Evolutionary conservation across 2,113 vertebrate species (phyloP).

Genomic region (Bos javanicus): DNA sequence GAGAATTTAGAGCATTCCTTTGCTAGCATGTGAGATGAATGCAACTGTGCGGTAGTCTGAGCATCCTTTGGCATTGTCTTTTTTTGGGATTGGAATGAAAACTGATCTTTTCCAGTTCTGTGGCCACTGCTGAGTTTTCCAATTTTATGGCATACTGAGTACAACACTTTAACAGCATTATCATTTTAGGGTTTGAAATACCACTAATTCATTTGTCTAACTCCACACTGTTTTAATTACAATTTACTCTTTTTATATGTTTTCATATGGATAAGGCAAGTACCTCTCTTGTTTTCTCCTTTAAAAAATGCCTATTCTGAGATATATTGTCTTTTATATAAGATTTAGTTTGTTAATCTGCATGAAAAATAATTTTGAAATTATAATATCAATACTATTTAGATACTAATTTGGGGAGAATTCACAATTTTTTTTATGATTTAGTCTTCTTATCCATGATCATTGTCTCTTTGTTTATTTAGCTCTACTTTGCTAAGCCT

Average conservation of each 20-base stretch:
- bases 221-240: not conserved
- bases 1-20: not conserved
- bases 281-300: not conserved
- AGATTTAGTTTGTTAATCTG: not conserved
- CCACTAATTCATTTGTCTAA: not conserved
- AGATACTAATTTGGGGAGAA: not conserved
- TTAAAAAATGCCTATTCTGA: not conserved
- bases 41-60: fast-evolving
- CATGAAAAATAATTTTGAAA: not conserved
- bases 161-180: not conserved
- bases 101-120: not conserved
- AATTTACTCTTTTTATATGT: not conserved
- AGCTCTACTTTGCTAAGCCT: not conserved
- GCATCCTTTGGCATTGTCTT: not conserved
- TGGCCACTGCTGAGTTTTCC: not conserved
- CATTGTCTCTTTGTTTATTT: not conserved
- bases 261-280: not conserved
- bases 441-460: not conserved
- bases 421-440: not conserved
- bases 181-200: not conserved
- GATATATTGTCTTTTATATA: not conserved
- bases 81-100: not conserved
- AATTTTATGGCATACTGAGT: not conserved
- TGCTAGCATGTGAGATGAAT: not conserved
- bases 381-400: not conserved